These are phyloP conservation scores for Balaenoptera acutorostrata DNA, from an alignment of 2,113 vertebrate species.

Conservation along the genomic window DNA sequence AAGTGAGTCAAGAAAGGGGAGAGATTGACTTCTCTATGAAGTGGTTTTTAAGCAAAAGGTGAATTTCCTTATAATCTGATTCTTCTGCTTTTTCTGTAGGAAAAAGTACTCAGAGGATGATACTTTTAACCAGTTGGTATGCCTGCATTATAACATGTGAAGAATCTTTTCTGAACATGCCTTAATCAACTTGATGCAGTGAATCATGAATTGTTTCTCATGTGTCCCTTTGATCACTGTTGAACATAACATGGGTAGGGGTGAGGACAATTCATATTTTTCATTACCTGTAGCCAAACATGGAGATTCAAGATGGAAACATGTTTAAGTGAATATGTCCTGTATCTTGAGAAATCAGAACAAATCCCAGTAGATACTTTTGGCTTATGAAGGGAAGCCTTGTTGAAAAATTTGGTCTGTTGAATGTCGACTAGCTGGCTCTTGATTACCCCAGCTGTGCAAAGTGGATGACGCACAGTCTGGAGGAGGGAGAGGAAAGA, in stretches of 20 bases:
- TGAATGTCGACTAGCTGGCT: background rate
- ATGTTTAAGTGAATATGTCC: background rate
- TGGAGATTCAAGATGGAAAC: background rate
- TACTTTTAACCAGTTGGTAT: background rate
- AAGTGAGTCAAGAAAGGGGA: background rate
- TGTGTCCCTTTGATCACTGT: background rate
- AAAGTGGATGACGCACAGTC: background rate
- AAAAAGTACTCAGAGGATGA: background rate
- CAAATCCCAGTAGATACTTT: background rate
- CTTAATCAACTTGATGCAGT: background rate
- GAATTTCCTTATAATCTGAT: background rate
- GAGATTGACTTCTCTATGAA: background rate
- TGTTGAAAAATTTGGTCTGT: background rate
- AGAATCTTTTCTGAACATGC: background rate
- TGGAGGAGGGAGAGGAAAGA: background rate
- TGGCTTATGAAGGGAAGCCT: background rate
- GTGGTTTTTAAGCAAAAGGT: background rate
- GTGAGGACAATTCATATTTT: background rate
- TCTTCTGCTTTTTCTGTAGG: background rate
- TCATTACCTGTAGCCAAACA: background rate
- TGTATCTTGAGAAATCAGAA: background rate
- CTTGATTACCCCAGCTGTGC: background rate
- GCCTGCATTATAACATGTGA: background rate
- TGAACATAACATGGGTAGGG: background rate
- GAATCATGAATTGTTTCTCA: background rate